Conservation (phyloP, 1,140 invertebrate genomes). For the Camponotus vicinus region DNA sequence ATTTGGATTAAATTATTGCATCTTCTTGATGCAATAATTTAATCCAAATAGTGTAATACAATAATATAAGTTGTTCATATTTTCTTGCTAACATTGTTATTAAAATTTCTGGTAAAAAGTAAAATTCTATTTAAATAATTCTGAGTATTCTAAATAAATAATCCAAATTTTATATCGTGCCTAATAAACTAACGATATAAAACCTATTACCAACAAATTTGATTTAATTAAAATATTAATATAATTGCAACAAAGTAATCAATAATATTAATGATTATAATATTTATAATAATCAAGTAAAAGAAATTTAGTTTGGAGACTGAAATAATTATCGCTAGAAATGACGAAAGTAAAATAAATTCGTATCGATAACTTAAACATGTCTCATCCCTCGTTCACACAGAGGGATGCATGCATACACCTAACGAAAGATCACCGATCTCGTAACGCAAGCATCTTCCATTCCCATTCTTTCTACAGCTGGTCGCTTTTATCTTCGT, state of each 20-base stretch:
- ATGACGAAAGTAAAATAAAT: background rate
- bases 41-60: background rate
- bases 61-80: background rate
- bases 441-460: conserved; percentile 43
- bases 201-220: background rate
- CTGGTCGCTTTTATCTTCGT: conserved; percentile 54
- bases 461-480: conserved; percentile 41
- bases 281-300: background rate
- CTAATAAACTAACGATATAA: background rate
- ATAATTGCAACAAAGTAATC: background rate
- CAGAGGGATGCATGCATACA: background rate
- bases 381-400: background rate
- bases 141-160: background rate
- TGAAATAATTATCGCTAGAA: background rate
- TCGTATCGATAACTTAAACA: background rate
- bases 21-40: background rate
- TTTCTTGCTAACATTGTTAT: background rate
- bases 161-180: background rate
- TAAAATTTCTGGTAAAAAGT: background rate
- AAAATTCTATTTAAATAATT: background rate
- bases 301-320: background rate
- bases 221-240: background rate
- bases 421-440: background rate
- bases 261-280: background rate
- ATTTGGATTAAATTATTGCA: too few species aligned